Base-by-base conservation (phyloP, 2,797 vertebrate genomes). In the Coccyzus lansbergi region DNA sequence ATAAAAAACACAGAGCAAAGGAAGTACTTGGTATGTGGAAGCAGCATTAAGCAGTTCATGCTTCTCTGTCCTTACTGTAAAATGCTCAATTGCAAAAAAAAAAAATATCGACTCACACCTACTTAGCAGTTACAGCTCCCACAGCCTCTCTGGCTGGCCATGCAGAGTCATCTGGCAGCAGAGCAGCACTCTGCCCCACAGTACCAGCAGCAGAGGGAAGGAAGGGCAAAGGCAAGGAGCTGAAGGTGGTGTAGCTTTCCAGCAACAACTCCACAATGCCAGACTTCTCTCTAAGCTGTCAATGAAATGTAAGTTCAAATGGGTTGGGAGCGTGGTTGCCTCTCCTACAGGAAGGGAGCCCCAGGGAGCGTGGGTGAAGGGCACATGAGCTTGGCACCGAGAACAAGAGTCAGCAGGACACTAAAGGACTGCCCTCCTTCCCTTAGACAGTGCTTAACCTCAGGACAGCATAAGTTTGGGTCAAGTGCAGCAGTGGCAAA, bases 311-410 rank as follows among this genome's bases (percentile, higher is more conserved):
- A 55, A 42, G 17, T 49, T 58, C 20, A 24, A 70, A 31, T 0
- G 3, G n/a, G 14, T 12, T 31, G 56, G 20, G 20, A 3, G 0
- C 10, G 4, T 0, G 0, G 25, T 20, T 46, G 20, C 18, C 34
- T n/a, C 33, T 62, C 3, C 10, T 19, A 22, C 2, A 24, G 4
- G 8, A 21, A 77, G 3, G 5, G 10, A 71, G 24, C 3, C 10
- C 2, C 13, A 55, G 8, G 15, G 10, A 58, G 9, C 4, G 1
- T 6, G 15, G 12, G 4, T 4, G 12, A 90, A 46, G 1, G 2
- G 40, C 20, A 21, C 0, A 0, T 4, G 52, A 79, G 65, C 9
- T 29, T 52, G 33, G 8, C 17, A 60, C 34, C 36, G 26, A 65
- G 51, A 74, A 34, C 1, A 2, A 46, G n/a, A 56, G 21, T 31